These are phyloP conservation scores for Macaca fascicularis DNA, from an alignment of 2,113 vertebrate genomes.

Conservation along the genomic window T2T-MFA8v1.1 NC_088379.1:190369501-190370000, in stretches of 20 bases:
- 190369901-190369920: not conserved
- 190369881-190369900: not conserved
- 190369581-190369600: not conserved
- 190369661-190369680: not conserved
- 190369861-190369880: not conserved
- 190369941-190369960: not conserved
- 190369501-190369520: not conserved
- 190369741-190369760: slow-evolving; percentile 9
- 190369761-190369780: not conserved
- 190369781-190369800: not conserved
- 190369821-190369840: not conserved
- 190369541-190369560: not conserved
- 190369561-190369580: not conserved
- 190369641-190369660: not conserved
- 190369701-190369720: not conserved
- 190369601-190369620: not conserved
- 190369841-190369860: not conserved
- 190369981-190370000: not conserved
- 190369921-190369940: not conserved
- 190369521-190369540: not conserved
- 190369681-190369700: not conserved
- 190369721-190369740: not conserved
- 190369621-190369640: not conserved
- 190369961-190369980: not conserved
- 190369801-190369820: not conserved